Percentiles rank a stretch among this genome's conserved stretches.
Conservation (phyloP, 2,888 invertebrate species). For the Hydriomena furcata region DNA sequence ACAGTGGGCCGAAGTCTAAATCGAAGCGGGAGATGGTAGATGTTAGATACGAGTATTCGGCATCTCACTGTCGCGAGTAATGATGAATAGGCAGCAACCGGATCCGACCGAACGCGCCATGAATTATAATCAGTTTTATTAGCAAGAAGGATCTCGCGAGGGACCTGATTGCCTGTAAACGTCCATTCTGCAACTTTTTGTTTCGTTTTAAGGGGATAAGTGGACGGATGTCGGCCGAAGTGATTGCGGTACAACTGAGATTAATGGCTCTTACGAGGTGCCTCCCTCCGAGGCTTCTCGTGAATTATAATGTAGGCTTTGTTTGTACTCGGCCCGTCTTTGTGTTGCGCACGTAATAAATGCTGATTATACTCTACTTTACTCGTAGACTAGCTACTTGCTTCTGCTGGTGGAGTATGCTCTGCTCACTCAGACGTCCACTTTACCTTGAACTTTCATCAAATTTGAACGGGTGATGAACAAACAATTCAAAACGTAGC, state of each 20-base stretch:
- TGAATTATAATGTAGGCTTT: slow-evolving; percentile 13
- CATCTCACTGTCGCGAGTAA: too few relatives aligned
- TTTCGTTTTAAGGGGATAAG: slow-evolving; percentile 18
- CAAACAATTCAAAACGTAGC: too few relatives aligned
- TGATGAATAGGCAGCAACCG: neutral
- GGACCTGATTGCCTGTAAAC: slow-evolving; percentile 18
- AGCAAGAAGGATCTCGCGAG: slow-evolving; percentile 9
- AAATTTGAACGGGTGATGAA: too few relatives aligned
- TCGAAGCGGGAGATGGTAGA: too few relatives aligned
- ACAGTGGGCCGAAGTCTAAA: too few relatives aligned
- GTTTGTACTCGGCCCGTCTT: neutral
- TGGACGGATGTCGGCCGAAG: slow-evolving; percentile 13
- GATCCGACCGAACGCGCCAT: slow-evolving; percentile 9
- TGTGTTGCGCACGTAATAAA: neutral
- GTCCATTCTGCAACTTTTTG: slow-evolving; percentile 19
- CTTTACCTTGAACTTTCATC: too few relatives aligned
- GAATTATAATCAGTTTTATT: slow-evolving; percentile 29
- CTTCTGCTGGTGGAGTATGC: too few relatives aligned
- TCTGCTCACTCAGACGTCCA: too few relatives aligned
- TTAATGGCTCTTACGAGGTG: slow-evolving; percentile 12
- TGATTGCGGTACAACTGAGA: slow-evolving; percentile 21
- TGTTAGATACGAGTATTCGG: too few relatives aligned
- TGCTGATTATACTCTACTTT: too few relatives aligned
- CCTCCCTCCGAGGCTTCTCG: neutral
- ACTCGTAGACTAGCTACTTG: too few relatives aligned